Evolutionary conservation across 2,888 invertebrate species (phyloP), one percentile per base, ranked within the genome.

Genomic region (Ophion ventricosus): DNA sequence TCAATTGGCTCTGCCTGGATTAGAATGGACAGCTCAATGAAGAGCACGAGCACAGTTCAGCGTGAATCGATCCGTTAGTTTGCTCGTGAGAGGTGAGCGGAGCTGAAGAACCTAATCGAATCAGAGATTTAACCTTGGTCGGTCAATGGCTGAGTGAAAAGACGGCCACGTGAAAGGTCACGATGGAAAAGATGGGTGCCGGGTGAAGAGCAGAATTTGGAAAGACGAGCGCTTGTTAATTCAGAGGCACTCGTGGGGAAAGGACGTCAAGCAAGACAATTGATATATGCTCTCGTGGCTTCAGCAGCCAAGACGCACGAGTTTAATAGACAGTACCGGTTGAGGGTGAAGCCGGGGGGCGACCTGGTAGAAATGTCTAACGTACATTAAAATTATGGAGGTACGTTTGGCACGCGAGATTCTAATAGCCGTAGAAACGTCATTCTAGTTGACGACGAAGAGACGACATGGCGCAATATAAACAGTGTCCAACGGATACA

Each of bases 391-490:
- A 82, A 76, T 82, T 84, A 84, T 79, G 72, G 79, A 29, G 79
- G 64, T 49, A 82, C 63, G 82, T 75, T 76, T 5, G 56, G 66
- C 84, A 84, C 84, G 84, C 82, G 84, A 84, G 61, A 64, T 61
- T 72, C 49, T 35, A 64, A 69, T 43, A 29, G 78, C 54, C 59
- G 43, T 63, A 57, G 66, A 64, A 76, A 82, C 84, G 72, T 75
- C 80, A 69, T 78, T 57, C 35, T 61, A n/a, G 75, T 57, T 67
- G 66, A 75, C n/a, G 72, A 73, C 82, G 79, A 82, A 72, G 75
- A 82, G 84, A 82, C 84, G 82, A 84, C 82, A 82, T 82, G 49
- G 59, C 11, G 75, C 74, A 69, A 84, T 78, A 84, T 56, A 84
- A 54, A 72, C 40, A 76, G 72, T 7, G 35, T 1, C 61, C 29